Percentiles rank a stretch among this genome's conserved stretches.
Evolutionary conservation across 2,888 invertebrate species (phyloP).

Genomic region (Diaphora mendica): DNA sequence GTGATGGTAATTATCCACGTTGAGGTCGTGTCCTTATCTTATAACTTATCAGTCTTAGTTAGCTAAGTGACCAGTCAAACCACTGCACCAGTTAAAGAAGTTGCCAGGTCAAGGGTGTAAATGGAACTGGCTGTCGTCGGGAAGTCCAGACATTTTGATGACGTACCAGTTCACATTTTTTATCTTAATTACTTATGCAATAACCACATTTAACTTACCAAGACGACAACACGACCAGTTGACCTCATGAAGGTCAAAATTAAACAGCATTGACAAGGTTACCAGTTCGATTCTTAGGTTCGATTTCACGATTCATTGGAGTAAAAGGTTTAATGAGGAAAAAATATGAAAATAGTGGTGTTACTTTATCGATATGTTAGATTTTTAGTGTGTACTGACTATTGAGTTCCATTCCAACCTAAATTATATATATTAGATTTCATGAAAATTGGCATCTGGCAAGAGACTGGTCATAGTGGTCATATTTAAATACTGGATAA

Average conservation of each 20-base stretch:
- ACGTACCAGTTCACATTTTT: not conserved
- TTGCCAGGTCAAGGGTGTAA: not conserved
- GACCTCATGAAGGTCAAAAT: conserved; percentile 10
- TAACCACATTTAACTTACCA: not conserved
- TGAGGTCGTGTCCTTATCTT: too few species aligned
- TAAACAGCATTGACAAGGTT: conserved; percentile 9
- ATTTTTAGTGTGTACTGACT: not conserved
- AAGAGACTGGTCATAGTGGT: too few species aligned
- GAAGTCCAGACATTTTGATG: not conserved
- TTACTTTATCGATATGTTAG: not conserved
- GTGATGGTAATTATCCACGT: too few species aligned
- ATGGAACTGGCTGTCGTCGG: not conserved
- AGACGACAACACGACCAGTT: not conserved
- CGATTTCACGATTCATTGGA: conserved; percentile 2
- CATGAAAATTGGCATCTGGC: too few species aligned
- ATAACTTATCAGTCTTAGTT: too few species aligned
- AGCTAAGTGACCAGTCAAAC: too few species aligned
- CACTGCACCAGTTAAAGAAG: not conserved
- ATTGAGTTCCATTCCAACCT: too few species aligned
- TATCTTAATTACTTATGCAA: conserved; percentile 1
- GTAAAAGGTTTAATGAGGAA: conserved; percentile 9
- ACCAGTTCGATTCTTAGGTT: not conserved
- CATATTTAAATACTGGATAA: too few species aligned
- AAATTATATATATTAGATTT: too few species aligned
- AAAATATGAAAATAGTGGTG: not conserved